phyloP scores from a whole-genome alignment of 2,113 vertebrate species.

The Scophthalmus maximus region DNA sequence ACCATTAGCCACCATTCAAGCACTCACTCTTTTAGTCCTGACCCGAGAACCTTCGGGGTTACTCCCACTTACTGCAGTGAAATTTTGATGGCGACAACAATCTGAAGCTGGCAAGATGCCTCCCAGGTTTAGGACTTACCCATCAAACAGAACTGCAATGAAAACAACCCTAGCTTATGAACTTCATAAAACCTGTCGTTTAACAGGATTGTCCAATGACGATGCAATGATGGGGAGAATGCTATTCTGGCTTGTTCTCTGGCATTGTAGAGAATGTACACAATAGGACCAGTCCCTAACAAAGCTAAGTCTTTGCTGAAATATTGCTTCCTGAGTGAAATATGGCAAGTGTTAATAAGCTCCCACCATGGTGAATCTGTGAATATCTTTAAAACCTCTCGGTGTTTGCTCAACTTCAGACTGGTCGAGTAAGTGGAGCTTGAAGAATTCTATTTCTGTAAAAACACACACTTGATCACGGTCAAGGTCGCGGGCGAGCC shows the following conservation, averaged over 20 bases:
- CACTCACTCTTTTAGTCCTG: not conserved
- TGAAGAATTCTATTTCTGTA: slow-evolving; percentile 58
- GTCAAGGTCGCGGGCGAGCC: slow-evolving; percentile 53
- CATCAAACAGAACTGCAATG: no score
- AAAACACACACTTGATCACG: slow-evolving; percentile 30
- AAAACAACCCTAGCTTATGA: no score
- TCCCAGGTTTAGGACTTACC: no score
- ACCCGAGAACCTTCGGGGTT: slow-evolving; percentile 1
- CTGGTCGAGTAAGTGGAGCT: slow-evolving; percentile 55
- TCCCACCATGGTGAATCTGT: not conserved
- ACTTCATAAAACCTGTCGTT: no score
- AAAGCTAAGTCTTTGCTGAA: slow-evolving; percentile 3
- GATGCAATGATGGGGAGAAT: no score
- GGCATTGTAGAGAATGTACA: no score
- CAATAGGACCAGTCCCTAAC: not conserved
- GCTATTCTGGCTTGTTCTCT: no score
- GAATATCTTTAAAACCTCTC: slow-evolving; percentile 34
- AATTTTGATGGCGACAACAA: no score
- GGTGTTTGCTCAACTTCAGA: slow-evolving; percentile 25
- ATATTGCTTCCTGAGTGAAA: slow-evolving; percentile 9
- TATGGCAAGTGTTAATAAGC: slow-evolving; percentile 51
- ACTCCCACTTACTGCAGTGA: not conserved
- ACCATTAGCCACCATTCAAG: not conserved
- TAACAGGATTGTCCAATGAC: no score
- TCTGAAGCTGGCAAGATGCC: no score